Conservation (phyloP, 2,797 vertebrate species). For the Aythya fuligula region DNA sequence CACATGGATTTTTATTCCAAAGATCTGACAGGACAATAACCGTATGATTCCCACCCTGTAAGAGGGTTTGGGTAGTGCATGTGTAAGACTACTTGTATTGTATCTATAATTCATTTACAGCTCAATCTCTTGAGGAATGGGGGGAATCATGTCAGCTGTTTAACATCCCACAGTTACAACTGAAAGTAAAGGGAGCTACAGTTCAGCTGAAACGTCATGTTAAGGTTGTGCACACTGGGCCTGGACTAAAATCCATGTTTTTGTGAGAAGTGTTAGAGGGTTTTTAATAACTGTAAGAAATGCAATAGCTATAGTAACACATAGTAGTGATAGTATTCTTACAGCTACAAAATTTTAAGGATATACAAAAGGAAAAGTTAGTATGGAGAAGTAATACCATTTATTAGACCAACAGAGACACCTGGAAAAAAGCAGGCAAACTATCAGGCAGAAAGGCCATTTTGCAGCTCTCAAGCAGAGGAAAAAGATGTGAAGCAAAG, state of each 20-base stretch:
- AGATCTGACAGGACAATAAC: background rate
- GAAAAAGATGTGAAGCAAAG: background rate
- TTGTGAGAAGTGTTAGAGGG: background rate
- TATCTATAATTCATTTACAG: conserved; percentile 53
- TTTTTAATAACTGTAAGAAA: conserved; percentile 23
- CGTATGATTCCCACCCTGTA: background rate
- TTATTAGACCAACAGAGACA: background rate
- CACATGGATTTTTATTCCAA: background rate
- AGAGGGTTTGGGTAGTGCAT: background rate
- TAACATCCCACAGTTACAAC: conserved; percentile 32
- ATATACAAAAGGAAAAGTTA: background rate
- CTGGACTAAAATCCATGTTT: background rate
- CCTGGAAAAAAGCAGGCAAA: background rate
- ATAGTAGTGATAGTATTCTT: background rate
- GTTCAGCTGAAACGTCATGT: background rate
- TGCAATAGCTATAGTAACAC: background rate
- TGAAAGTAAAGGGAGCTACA: background rate
- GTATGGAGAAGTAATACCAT: background rate
- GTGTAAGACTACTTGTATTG: background rate
- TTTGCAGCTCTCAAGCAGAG: background rate
- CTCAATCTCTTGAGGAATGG: background rate
- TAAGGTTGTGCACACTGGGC: background rate
- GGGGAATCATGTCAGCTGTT: conserved; percentile 16
- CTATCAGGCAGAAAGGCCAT: background rate
- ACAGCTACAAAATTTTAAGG: background rate